Evolutionary conservation across 92 coral and sea anemone genomes (phyloP), one percentile per base, ranked within the genome.

Genomic region (Isaurus tuberculatus): DNA sequence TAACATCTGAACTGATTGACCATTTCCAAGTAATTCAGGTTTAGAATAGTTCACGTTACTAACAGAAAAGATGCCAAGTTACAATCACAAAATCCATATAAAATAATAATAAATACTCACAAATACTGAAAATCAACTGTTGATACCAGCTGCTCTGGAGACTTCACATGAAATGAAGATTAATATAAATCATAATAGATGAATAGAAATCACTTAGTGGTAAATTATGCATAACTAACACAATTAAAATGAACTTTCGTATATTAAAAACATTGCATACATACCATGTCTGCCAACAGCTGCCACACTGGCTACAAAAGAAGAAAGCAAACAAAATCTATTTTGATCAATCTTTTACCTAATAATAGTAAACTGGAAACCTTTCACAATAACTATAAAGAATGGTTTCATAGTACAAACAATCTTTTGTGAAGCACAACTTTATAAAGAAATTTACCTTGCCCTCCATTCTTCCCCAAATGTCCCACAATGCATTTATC

Each of bases 281-380:
- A 78, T 84, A 97, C 99, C 99, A 97, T 97, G 79, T 97, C 99
- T 69, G 91, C 90, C 13, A 97, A 86, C 36, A 97, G 95, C 82
- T 92, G 94, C 99, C 99, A 97, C 77, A 97, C 90, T 20, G 99
- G 99, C 99, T 97, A 73, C 29, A 89, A 75, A 5, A 9, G 14
- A 34, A 36, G 2, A 32, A 37, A 10, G 13, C 28, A 34, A 9
- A 36, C 15, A 13, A 7, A 63, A n/a, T 19, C 7, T 22, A 20
- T 19, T 55, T 55, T 46, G 11, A 11, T 11, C 11, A 46, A 19
- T 8, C 16, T 19, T 46, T 7, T 3, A 46, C 16, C 16, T 5
- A 40, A 5, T 40, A 7, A 40, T 4, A 40, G 8, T 40, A 40
- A 40, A 40, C 44, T 40, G 44, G 44, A 40, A 40, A 7, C 44